Conservation (phyloP, 1,140 invertebrate genomes). For the Lamellibrachia luymesi region DNA sequence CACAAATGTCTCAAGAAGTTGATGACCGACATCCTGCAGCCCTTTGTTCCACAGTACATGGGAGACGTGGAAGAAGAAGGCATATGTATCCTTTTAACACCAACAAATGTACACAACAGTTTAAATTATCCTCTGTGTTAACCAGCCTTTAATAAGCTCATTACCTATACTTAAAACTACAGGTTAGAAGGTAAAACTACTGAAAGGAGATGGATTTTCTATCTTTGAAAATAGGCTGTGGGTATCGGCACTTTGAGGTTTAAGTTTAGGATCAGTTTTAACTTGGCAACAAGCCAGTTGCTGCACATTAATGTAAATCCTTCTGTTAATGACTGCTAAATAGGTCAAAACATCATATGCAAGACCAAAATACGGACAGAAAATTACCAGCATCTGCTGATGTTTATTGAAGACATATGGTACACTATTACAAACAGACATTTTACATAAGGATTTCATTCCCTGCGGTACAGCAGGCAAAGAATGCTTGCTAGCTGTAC, state of each 20-base stretch:
- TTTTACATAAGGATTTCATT: not conserved
- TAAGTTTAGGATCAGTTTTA: not conserved
- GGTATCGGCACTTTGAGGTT: not conserved
- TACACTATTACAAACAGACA: not conserved
- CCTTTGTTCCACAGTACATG: constrained; percentile 89
- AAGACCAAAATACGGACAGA: not conserved
- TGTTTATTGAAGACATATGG: not conserved
- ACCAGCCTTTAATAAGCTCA: not conserved
- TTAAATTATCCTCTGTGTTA: not conserved
- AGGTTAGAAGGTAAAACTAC: too few relatives aligned
- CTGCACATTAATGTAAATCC: not conserved
- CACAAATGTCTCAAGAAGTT: constrained; percentile 78
- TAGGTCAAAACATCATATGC: not conserved
- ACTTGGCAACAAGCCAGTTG: not conserved
- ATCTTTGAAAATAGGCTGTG: not conserved
- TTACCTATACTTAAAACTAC: too few relatives aligned
- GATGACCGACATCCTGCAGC: constrained; percentile 82
- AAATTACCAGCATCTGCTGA: not conserved
- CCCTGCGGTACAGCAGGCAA: not conserved
- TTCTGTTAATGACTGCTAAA: not conserved
- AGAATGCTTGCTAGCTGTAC: not conserved
- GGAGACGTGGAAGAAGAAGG: constrained; percentile 75
- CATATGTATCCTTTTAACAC: constrained; percentile 69
- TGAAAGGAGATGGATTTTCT: not conserved
- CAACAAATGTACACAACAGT: not conserved